Percentiles rank a stretch among this genome's conserved stretches.
phyloP scores from a whole-genome alignment of 2,113 vertebrate genomes.

The Melozone crissalis region DNA sequence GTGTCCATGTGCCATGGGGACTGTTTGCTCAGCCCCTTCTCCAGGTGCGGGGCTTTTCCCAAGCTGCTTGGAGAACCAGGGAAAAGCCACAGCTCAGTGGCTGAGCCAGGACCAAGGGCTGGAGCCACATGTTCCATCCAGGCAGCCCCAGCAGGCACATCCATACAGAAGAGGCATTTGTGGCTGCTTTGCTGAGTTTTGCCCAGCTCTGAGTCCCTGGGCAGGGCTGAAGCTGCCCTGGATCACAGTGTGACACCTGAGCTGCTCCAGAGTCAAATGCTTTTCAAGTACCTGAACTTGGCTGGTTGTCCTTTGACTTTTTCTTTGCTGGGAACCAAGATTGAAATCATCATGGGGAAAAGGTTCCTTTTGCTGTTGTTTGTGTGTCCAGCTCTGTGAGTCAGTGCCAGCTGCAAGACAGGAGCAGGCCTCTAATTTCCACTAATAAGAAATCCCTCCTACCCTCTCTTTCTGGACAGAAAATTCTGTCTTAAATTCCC shows the following conservation, averaged over 20 bases:
- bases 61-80: neutral
- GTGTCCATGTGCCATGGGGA: neutral
- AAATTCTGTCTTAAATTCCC: conserved; percentile 31
- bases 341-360: neutral
- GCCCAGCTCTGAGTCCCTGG: neutral
- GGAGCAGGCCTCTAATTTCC: neutral
- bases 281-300: neutral
- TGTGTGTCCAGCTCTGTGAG: neutral
- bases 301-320: neutral
- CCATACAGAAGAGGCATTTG: neutral
- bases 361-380: neutral
- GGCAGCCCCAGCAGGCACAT: neutral
- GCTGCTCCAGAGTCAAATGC: neutral
- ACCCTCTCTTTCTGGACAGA: neutral
- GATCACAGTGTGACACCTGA: neutral
- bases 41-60: neutral
- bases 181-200: neutral
- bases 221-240: neutral
- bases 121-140: neutral
- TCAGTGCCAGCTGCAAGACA: neutral
- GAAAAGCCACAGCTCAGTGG: rapidly evolving
- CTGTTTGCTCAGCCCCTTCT: neutral
- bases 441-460: conserved; percentile 22
- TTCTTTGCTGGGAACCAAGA: neutral
- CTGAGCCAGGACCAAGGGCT: neutral